These are phyloP conservation scores for Drosophila sp. DNA, from an alignment of 1,140 invertebrate genomes.

Conservation along the genomic window DNA sequence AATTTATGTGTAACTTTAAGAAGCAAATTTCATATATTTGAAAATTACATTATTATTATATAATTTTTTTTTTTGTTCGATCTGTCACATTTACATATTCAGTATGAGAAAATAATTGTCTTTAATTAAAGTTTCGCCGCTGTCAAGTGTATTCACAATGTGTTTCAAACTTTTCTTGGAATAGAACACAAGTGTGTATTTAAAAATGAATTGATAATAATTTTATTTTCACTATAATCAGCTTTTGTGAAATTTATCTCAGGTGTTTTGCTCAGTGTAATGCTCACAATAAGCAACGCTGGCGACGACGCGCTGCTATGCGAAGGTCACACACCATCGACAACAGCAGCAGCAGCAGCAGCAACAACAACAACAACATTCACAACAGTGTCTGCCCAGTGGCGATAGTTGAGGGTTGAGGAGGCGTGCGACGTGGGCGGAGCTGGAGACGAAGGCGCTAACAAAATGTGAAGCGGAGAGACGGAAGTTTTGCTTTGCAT, in stretches of 20 bases:
- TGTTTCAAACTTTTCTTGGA: too few species aligned
- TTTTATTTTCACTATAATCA: background rate
- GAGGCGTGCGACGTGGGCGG: constrained; percentile 33
- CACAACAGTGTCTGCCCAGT: constrained; percentile 37
- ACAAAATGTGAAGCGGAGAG: constrained; percentile 14
- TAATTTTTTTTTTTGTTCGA: too few species aligned
- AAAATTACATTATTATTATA: too few species aligned
- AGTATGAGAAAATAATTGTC: too few species aligned
- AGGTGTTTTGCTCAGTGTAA: constrained; percentile 41
- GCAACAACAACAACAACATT: constrained; percentile 1
- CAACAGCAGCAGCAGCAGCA: constrained; percentile 36
- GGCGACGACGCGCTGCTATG: constrained; percentile 76
- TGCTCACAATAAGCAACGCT: constrained; percentile 76
- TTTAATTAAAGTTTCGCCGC: too few species aligned
- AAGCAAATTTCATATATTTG: too few species aligned
- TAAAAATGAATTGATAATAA: too few species aligned
- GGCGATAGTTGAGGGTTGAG: constrained; percentile 16
- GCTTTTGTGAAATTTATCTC: background rate
- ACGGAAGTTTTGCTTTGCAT: constrained; percentile 44
- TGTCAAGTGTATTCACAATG: too few species aligned
- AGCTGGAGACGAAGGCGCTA: constrained; percentile 42
- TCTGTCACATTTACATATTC: too few species aligned
- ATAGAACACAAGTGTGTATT: too few species aligned
- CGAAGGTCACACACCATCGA: constrained; percentile 68
- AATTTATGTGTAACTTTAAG: too few species aligned